Conservation (phyloP, 23 tunicate species). For the Ascidia mentula region DNA sequence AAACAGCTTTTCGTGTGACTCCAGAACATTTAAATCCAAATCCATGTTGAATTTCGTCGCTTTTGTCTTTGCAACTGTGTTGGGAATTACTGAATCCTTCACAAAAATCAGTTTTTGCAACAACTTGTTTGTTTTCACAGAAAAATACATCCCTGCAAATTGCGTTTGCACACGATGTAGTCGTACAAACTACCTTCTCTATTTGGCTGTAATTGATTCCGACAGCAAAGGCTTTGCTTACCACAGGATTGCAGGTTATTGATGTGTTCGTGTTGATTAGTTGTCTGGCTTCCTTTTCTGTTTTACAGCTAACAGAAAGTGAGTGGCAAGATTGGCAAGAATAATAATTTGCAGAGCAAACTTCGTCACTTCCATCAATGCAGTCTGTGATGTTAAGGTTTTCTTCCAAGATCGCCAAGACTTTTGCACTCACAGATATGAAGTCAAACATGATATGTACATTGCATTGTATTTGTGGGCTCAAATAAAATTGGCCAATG, state of each 20-base stretch:
- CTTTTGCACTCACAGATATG: too few species aligned
- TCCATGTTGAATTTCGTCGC: conserved; percentile 4
- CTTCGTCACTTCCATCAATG: conserved; percentile 9
- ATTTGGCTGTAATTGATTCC: background rate
- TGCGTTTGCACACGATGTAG: background rate
- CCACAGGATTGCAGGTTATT: background rate
- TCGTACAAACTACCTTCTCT: background rate
- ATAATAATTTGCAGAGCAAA: background rate
- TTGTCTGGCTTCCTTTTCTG: background rate
- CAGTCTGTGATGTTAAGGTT: too few species aligned
- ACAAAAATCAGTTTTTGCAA: background rate
- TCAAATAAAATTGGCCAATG: too few species aligned
- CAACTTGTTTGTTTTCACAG: conserved; percentile 10
- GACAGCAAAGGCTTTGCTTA: background rate
- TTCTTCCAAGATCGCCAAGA: too few species aligned
- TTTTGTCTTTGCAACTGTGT: background rate
- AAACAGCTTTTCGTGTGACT: background rate
- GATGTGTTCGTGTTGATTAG: background rate
- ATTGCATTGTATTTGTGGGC: too few species aligned
- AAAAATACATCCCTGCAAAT: background rate
- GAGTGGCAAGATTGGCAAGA: background rate
- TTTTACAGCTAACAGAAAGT: background rate
- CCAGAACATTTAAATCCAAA: conserved; percentile 5
- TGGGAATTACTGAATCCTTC: background rate
- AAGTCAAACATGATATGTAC: too few species aligned